These are phyloP conservation scores for Crenuchus spilurus DNA, from an alignment of 2,797 vertebrate species.

Conservation along the genomic window DNA sequence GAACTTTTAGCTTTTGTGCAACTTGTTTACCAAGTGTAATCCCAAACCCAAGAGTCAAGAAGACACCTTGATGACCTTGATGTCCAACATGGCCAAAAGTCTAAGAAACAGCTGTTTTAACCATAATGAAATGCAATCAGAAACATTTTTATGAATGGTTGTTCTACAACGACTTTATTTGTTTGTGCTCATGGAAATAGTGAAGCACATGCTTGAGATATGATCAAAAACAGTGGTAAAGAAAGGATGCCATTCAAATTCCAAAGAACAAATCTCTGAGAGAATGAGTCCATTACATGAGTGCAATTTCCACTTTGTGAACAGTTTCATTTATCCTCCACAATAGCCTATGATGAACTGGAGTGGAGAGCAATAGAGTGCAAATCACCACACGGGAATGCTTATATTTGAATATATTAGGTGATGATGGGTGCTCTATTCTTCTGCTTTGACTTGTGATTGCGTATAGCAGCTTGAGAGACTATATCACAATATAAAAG, in stretches of 20 bases:
- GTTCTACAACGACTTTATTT: background rate
- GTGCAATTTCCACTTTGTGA: conserved; percentile 44
- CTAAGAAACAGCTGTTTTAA: no score
- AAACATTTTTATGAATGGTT: no score
- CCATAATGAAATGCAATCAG: no score
- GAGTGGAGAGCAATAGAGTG: conserved; percentile 39
- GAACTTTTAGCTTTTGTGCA: background rate
- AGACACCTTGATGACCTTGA: no score
- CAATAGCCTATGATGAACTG: conserved; percentile 48
- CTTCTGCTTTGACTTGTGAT: conserved; percentile 19
- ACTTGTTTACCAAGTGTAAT: no score
- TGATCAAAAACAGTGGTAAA: conserved; percentile 8
- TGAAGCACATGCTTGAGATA: background rate
- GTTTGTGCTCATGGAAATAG: background rate
- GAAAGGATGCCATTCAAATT: background rate
- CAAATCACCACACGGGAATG: conserved; percentile 30
- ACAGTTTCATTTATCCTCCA: conserved; percentile 40
- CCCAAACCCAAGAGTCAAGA: no score
- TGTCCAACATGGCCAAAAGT: background rate
- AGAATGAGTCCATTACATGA: conserved; percentile 28
- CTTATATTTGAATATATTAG: conserved; percentile 49
- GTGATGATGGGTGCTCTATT: background rate
- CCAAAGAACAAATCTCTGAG: background rate
- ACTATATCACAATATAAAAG: background rate
- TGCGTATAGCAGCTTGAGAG: background rate